Evolutionary conservation across 2,113 vertebrate genomes (phyloP).

Genomic region (Piaya cayana): DNA sequence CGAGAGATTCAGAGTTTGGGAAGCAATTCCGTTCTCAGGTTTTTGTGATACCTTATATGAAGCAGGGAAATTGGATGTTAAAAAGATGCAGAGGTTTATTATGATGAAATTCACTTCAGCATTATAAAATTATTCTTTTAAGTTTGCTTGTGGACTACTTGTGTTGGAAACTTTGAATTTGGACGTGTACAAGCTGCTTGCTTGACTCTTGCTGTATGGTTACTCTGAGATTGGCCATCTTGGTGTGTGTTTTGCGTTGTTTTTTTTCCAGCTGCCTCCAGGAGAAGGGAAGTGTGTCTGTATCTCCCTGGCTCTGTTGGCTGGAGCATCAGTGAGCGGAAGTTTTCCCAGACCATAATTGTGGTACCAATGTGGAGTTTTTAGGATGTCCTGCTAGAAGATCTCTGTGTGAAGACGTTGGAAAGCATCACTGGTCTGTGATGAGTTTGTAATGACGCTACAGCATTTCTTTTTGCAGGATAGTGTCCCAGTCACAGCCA

Average conservation of each 20-base stretch:
- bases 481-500: background rate
- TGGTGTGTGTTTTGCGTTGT: background rate
- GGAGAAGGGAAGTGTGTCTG: background rate
- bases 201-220: background rate
- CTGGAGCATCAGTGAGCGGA: background rate
- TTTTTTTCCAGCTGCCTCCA: background rate
- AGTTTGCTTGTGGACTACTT: background rate
- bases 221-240: background rate
- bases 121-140: background rate
- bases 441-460: background rate
- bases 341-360: background rate
- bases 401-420: fast-evolving
- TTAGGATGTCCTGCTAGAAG: background rate
- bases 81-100: background rate
- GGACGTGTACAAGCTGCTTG: fast-evolving
- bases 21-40: background rate
- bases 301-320: background rate
- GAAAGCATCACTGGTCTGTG: background rate
- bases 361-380: background rate
- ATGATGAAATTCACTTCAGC: background rate
- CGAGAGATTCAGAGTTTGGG: background rate
- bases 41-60: background rate
- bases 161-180: background rate
- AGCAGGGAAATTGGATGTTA: background rate
- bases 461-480: background rate